Evolutionary conservation across 2,888 invertebrate genomes (phyloP).

Genomic region (Papilio demoleus): DNA sequence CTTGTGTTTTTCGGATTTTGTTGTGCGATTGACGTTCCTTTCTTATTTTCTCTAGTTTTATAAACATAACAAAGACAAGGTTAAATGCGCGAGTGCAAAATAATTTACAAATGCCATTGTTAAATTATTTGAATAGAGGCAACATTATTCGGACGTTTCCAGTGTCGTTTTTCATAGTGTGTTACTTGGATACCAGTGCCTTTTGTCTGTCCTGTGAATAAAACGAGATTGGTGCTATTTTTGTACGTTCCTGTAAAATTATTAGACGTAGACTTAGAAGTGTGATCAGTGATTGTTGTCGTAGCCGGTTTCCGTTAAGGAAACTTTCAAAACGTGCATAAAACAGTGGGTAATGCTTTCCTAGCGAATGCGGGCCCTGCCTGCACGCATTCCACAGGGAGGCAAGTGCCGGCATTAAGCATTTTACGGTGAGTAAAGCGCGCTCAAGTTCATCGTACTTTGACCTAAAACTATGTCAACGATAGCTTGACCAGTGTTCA

Average conservation of each 20-base stretch:
- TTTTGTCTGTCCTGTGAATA: constrained; percentile 79
- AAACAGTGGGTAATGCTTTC: constrained; percentile 81
- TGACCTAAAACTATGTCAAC: constrained; percentile 72
- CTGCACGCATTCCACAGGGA: constrained; percentile 81
- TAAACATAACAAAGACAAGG: constrained; percentile 61
- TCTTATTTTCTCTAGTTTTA: constrained; percentile 62
- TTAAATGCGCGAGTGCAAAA: constrained; percentile 65
- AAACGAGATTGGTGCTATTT: constrained; percentile 72
- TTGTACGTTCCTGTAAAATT: constrained; percentile 69
- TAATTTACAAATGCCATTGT: constrained; percentile 54
- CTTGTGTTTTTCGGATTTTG: constrained; percentile 81
- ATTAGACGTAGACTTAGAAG: constrained; percentile 67
- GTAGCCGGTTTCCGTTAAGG: constrained; percentile 80
- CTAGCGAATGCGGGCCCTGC: constrained; percentile 79
- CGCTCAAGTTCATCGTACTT: constrained; percentile 81
- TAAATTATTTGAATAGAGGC: constrained; percentile 53
- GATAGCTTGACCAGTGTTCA: constrained; percentile 44
- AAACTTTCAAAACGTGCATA: constrained; percentile 82
- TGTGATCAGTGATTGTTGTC: constrained; percentile 83
- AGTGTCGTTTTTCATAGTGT: constrained; percentile 65
- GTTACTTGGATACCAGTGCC: constrained; percentile 76
- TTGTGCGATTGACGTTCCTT: constrained; percentile 76
- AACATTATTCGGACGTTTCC: constrained; percentile 54
- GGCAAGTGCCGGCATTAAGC: constrained; percentile 81
- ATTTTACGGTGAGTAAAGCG: constrained; percentile 82